Evolutionary conservation across 2,888 invertebrate species (phyloP), one percentile per base, ranked within the genome.

Genomic region (Cryptocheilus praepositus): DNA sequence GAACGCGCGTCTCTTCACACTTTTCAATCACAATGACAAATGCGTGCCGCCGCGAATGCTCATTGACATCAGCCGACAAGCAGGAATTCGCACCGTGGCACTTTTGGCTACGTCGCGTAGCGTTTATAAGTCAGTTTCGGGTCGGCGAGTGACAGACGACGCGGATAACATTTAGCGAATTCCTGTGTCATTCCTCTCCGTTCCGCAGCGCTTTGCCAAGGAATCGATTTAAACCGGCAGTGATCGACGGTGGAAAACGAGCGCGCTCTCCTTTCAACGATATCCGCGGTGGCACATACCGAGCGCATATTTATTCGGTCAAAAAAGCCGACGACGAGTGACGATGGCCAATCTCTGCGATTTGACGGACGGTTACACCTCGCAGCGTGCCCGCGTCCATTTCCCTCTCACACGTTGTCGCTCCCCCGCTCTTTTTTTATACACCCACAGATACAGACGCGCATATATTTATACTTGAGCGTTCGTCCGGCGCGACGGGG

Each of bases 381-480:
- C 36, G 36, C 36, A 7, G 36, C 8, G 36, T 7, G 25, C 13
- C 36, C 11, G 36, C 13, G 1, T 36, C 7, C 13, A 7, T 36
- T 2, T 36, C 36, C 16, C 49, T 18, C 49, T 49, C 55, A n/a
- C n/a, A n/a, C n/a, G n/a, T n/a, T n/a, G n/a, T 28, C 28, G 2
- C 49, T 4, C 18, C 3, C 16, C 5, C n/a, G 5, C 49, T 49
- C 16, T 16, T 18, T 49, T 18, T 13, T n/a, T 36, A 36, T 36
- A 11, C 11, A 36, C 8, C 7, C 28, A 28, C 7, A 28, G 7
- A 28, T 36, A 36, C 16, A 16, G 49, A 2, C 49, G 49, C 18
- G n/a, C 18, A 11, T 4, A 22, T 28, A 63, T 62, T 62, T 62
- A 44, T 67, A 67, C 54, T 58, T 53, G 49, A 52, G 43, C 56